Percentiles rank a stretch among this genome's conserved stretches.
Conservation (phyloP, 2,888 invertebrate genomes). For the Pandemis corylana region DNA sequence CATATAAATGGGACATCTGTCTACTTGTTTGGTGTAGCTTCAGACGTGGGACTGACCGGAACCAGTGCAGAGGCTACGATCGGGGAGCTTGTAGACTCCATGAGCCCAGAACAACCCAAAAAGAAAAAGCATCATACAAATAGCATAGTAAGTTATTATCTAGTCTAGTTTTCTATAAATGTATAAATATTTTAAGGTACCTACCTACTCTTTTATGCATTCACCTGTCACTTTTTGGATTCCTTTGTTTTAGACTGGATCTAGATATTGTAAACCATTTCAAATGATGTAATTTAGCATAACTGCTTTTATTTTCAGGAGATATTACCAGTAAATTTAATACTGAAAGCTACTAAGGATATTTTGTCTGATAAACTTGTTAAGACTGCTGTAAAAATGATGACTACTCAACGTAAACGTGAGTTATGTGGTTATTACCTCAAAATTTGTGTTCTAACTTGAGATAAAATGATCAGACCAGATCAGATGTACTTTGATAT, state of each 20-base stretch:
- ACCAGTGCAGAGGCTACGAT: constrained; percentile 80
- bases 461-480: neutral
- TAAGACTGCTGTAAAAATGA: constrained; percentile 83
- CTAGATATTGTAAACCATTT: too few species aligned
- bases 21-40: constrained; percentile 87
- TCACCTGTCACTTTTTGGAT: too few species aligned
- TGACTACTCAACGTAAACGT: constrained; percentile 88
- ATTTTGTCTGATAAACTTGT: constrained; percentile 80
- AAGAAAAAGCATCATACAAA: constrained; percentile 74
- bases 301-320: constrained; percentile 73
- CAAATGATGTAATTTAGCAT: neutral
- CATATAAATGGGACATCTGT: constrained; percentile 87
- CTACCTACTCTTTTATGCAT: too few species aligned
- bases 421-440: constrained; percentile 53
- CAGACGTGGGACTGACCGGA: constrained; percentile 83
- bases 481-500: neutral
- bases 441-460: neutral
- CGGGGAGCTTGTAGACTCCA: constrained; percentile 79
- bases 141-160: constrained; percentile 64
- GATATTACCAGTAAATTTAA: constrained; percentile 85
- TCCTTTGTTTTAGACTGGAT: too few species aligned
- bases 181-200: too few species aligned
- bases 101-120: constrained; percentile 75
- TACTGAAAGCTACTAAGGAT: constrained; percentile 86
- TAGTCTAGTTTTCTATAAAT: neutral